These are phyloP conservation scores for Adrianichthys oophorus DNA, from an alignment of 2,797 vertebrate genomes.

Conservation along the genomic window DNA sequence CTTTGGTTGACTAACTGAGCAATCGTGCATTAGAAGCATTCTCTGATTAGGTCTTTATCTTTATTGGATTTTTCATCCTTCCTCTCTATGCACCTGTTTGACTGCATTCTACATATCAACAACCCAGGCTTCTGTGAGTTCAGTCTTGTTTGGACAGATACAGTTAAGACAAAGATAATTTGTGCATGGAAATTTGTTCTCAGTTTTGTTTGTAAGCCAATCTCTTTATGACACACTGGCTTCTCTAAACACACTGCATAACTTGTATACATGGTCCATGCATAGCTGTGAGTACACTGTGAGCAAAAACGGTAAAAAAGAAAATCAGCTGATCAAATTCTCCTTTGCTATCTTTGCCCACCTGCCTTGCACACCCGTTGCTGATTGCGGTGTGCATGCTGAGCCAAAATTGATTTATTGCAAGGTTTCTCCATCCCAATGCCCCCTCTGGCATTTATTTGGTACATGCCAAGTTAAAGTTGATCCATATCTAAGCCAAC, in stretches of 20 bases:
- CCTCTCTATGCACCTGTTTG: constrained; percentile 46
- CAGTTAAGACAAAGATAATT: not conserved
- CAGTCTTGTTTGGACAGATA: constrained; percentile 16
- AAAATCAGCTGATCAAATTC: constrained; percentile 42
- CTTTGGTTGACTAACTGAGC: constrained; percentile 58
- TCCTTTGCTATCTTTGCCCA: constrained; percentile 24
- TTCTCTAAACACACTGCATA: too few relatives aligned
- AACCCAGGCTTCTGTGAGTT: constrained; percentile 46
- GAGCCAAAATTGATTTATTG: constrained; percentile 53
- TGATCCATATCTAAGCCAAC: constrained; percentile 66
- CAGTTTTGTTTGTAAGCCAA: too few relatives aligned
- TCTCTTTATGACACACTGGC: too few relatives aligned
- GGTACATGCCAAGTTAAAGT: constrained; percentile 59
- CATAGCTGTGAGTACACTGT: constrained; percentile 11
- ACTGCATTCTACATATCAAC: constrained; percentile 36
- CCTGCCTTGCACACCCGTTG: constrained; percentile 17
- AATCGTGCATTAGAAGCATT: constrained; percentile 35
- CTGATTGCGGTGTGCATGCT: constrained; percentile 41
- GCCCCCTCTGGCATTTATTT: constrained; percentile 54
- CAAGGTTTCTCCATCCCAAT: constrained; percentile 32
- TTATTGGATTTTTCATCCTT: constrained; percentile 58
- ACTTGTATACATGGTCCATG: not conserved
- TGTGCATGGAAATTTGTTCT: too few relatives aligned
- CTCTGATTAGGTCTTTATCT: constrained; percentile 54
- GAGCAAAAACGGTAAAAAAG: not conserved